These are phyloP conservation scores for Chrosomus eos DNA, from an alignment of 2,797 vertebrate species.

Conservation along the genomic window DNA sequence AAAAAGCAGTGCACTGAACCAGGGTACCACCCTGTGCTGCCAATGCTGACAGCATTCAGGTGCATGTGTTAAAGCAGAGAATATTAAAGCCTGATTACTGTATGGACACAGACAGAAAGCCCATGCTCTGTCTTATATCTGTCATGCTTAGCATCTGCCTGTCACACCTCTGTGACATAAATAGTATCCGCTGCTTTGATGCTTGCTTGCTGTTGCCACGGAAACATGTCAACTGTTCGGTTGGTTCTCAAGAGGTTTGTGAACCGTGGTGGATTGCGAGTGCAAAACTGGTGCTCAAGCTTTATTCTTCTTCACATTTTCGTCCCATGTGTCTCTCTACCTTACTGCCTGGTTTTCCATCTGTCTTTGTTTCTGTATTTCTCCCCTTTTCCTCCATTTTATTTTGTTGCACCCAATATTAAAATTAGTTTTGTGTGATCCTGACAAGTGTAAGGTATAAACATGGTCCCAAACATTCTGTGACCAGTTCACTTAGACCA, in stretches of 20 bases:
- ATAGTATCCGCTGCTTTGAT: conserved; percentile 53
- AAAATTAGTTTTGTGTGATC: neutral
- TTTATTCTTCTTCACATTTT: conserved; percentile 9
- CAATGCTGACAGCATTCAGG: neutral
- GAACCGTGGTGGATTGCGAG: neutral
- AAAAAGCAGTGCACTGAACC: conserved; percentile 5
- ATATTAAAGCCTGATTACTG: conserved; percentile 39
- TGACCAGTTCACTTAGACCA: neutral
- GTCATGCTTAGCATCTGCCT: conserved; percentile 43
- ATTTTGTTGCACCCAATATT: neutral
- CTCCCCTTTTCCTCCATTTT: neutral
- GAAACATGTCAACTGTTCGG: conserved; percentile 50
- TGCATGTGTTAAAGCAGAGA: conserved; percentile 13
- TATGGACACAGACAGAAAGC: conserved; percentile 27
- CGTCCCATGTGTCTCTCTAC: neutral
- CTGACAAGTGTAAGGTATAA: neutral
- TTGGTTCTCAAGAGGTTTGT: conserved; percentile 39
- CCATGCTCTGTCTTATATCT: conserved; percentile 38
- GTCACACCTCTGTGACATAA: conserved; percentile 53
- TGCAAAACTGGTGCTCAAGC: conserved; percentile 6
- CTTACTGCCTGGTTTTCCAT: conserved; percentile 7
- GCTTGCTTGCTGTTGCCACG: conserved; percentile 51
- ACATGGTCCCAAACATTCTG: neutral
- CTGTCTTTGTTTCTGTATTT: conserved; percentile 8
- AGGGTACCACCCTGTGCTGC: no score